These are phyloP conservation scores for Phylloscopus trochiloides DNA, from an alignment of 2,113 vertebrate genomes.

Conservation along the genomic window DNA sequence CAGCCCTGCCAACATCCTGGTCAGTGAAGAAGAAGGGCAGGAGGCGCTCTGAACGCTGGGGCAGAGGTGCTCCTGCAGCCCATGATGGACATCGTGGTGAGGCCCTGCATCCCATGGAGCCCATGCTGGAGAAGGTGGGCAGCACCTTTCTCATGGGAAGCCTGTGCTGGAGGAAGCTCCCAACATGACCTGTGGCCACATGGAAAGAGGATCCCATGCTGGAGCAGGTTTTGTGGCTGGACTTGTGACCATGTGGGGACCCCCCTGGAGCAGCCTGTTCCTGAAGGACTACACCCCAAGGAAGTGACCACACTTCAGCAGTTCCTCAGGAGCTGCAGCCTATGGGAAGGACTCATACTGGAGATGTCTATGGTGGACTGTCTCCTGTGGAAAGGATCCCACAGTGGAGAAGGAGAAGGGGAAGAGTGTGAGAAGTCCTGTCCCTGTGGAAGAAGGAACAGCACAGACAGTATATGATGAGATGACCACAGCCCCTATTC, in stretches of 20 bases:
- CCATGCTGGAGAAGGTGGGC: accelerated
- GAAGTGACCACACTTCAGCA: neutral
- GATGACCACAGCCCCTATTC: neutral
- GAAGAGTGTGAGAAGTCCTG: neutral
- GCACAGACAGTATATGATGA: neutral
- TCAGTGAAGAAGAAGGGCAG: neutral
- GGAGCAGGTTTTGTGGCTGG: neutral
- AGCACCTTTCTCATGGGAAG: too few relatives aligned
- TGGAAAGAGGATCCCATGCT: neutral
- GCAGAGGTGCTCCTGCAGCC: neutral
- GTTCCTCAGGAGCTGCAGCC: neutral
- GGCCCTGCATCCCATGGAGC: neutral
- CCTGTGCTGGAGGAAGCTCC: neutral
- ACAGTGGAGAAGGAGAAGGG: too few relatives aligned
- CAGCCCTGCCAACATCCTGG: neutral
- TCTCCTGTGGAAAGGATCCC: neutral
- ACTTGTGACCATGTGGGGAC: neutral
- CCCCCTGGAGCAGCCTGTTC: neutral
- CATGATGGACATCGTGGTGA: neutral
- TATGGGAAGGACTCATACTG: neutral
- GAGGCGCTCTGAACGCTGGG: neutral
- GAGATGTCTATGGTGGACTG: neutral
- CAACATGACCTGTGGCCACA: neutral
- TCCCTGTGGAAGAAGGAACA: neutral
- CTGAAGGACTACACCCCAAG: neutral